Evolutionary conservation across 2,797 vertebrate species (phyloP).

Genomic region (Uromys caudimaculatus): DNA sequence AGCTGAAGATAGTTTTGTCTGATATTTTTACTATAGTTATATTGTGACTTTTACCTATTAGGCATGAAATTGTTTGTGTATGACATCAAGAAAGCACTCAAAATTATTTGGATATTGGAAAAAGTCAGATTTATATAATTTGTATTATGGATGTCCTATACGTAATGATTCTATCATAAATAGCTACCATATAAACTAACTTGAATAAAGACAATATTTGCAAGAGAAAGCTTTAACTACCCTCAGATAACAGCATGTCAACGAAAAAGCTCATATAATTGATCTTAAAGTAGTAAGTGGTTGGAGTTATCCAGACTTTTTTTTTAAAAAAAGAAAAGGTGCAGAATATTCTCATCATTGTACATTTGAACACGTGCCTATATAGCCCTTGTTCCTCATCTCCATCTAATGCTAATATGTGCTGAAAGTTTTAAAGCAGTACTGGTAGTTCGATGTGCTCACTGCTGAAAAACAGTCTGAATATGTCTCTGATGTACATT

Average conservation of each 20-base stretch:
- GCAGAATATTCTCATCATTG: neutral
- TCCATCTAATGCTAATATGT: neutral
- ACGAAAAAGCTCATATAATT: neutral
- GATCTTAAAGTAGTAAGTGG: neutral
- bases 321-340: neutral
- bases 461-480: constrained; percentile 6
- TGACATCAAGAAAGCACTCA: neutral
- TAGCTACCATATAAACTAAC: neutral
- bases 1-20: neutral
- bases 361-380: neutral
- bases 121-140: neutral
- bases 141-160: neutral
- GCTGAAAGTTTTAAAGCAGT: neutral
- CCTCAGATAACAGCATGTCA: neutral
- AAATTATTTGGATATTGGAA: neutral
- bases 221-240: neutral
- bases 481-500: constrained; percentile 58
- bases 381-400: fast-evolving
- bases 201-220: neutral
- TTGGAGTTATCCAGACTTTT: neutral
- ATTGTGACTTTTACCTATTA: neutral
- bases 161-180: neutral
- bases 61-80: neutral
- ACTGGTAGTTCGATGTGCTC: neutral
- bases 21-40: neutral